Conservation (phyloP, 2,797 vertebrate genomes). For the Gallirallus australis region DNA sequence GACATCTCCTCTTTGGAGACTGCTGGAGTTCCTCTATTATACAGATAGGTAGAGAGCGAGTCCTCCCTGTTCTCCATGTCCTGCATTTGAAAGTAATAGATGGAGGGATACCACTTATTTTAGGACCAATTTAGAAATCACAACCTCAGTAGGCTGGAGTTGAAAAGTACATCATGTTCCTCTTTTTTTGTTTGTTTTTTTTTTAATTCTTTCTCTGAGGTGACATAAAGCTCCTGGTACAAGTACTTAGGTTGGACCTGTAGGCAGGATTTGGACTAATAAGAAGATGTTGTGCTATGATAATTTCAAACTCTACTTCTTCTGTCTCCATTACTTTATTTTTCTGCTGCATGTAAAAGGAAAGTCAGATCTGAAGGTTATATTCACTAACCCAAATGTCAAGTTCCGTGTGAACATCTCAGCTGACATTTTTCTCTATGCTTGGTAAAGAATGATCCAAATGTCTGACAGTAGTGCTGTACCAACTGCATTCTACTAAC, state of each 20-base stretch:
- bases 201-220: not conserved
- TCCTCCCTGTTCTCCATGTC: not conserved
- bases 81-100: not conserved
- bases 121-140: not conserved
- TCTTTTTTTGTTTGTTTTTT: not conserved
- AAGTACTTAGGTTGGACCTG: not conserved
- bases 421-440: constrained; percentile 66
- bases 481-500: not conserved
- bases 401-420: constrained; percentile 60
- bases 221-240: not conserved
- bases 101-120: not conserved
- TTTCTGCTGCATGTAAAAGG: constrained; percentile 9
- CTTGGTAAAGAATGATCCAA: constrained; percentile 41
- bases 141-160: not conserved
- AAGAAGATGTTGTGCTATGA: not conserved
- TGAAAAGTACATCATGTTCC: not conserved
- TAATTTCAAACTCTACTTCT: constrained; percentile 7
- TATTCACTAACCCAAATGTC: constrained; percentile 65
- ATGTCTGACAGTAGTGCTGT: constrained; percentile 24
- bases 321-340: not conserved
- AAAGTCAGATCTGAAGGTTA: constrained; percentile 60
- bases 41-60: not conserved
- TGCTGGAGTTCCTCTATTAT: not conserved
- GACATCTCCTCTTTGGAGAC: not conserved
- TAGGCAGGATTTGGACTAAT: not conserved